Base-by-base conservation (phyloP, 2,888 invertebrate species). In the Thumatha senex region DNA sequence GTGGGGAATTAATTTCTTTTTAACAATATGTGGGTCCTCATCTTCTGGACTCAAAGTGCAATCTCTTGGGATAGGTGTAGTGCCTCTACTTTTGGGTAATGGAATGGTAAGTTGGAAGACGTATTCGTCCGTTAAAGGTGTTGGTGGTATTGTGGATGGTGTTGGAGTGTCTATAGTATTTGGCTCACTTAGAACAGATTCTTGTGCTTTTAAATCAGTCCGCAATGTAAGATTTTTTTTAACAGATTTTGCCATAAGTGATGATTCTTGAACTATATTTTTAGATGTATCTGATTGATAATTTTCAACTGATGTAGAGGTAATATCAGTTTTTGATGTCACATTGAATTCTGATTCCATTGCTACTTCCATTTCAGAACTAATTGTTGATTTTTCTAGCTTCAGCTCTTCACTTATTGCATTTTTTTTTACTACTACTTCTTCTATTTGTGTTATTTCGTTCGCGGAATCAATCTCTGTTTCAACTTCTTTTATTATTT, bases 111-210 rank as follows among this genome's bases (percentile, higher is more conserved):
- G 72, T 56, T 83, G 80, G 46, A 91, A 91, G 0, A 91, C 61
- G 47, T 91, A 91, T 73, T 89, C 89, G 39, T 91, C 90, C 1
- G 82, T 85, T 36, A 90, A 46, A 11, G 91, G 91, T 1, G 89
- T 89, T 0, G 86, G 84, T 1, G 88, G 89, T 0, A 75, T 61
- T 0, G 76, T 78, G 0, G 81, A 67, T 0, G 89, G 86, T 0
- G 81, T 83, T 0, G 81, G 80, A 5, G 80, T 82, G 2, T 70
- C 54, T 12, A 76, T 79, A 1, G 74, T 65, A n/a, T 68, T 76
- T 4, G 72, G 69, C 15, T 69, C 67, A 34, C 62, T 72, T 15
- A 59, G 51, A 0, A 45, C 40, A 9, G 73, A 72, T 8, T 40
- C 29, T 48, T 73, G 67, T 7, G 45, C 54, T 29, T 68, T 56